These are phyloP conservation scores for Mesaphorura yosii DNA, from an alignment of 1,140 invertebrate species.

Conservation along the genomic window DNA sequence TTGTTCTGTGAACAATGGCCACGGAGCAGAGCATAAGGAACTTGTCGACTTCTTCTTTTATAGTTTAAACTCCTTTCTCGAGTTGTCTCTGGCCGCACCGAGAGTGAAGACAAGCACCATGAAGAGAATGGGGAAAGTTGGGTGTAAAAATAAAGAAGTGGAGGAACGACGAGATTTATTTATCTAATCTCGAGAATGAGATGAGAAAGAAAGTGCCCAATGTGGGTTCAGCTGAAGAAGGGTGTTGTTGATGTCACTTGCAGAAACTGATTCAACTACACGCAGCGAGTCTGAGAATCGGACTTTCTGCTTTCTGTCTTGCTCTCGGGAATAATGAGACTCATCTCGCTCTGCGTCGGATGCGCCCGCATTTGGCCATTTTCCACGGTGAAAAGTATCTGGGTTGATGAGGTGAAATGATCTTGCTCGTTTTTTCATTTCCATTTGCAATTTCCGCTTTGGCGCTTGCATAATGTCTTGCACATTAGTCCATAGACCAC, in stretches of 20 bases:
- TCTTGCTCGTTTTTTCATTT: neutral
- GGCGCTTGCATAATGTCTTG: neutral
- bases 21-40: too few species aligned
- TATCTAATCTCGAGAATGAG: too few species aligned
- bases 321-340: neutral
- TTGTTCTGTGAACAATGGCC: too few species aligned
- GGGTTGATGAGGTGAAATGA: neutral
- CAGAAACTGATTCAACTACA: neutral
- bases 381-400: neutral
- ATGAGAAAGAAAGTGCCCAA: neutral
- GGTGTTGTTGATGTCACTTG: neutral
- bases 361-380: neutral
- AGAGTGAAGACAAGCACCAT: neutral
- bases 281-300: neutral
- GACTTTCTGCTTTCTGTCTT: neutral
- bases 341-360: neutral
- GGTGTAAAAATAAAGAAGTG: neutral
- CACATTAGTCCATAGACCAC: neutral
- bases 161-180: neutral
- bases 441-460: neutral
- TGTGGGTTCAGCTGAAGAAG: neutral
- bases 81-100: too few species aligned
- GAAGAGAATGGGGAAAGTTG: neutral
- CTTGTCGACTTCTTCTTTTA: too few species aligned
- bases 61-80: too few species aligned